Base-by-base conservation (phyloP, 2,888 invertebrate species). In the Ophioninae sp. region DNA sequence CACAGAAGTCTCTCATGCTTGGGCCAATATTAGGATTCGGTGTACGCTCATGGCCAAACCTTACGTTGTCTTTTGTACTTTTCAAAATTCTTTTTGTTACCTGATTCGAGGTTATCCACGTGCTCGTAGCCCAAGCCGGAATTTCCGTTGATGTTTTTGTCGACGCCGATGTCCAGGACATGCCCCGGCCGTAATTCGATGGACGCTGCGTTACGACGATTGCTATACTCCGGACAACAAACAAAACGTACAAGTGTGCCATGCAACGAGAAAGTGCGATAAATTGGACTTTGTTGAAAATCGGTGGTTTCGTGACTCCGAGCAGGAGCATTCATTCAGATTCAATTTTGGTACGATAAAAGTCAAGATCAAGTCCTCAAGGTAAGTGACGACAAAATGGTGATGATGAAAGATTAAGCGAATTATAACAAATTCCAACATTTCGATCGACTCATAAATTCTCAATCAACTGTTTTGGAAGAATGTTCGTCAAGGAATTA, bases 131-230 rank as follows among this genome's bases (percentile, higher is more conserved):
- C 91, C 91, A 90, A 13, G 90, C 90, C 13, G 90, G 90, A 83
- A 91, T 90, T 85, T 90, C 90, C 51, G 86, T 86, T 8, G 87
- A 82, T 41, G 87, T 59, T 85, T 88, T 88, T 0, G 89, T 84
- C 39, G 87, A 67, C 58, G 88, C 81, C 22, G 88, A 88, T 30
- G 92, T 89, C 94, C 94, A 94, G 64, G 93, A 93, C 87, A 93
- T 94, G 0, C 94, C 94, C 82, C 94, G 91, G 0, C 94, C 94
- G 87, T 93, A 94, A 37, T 93, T 93, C 0, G 93, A 93, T 2
- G 94, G 93, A 79, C 94, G 89, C 84, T 90, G 90, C 6, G 89
- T 90, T 8, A 88, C 89, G 10, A 87, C 86, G n/a, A 88, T 80
- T 39, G 88, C 90, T 87, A 51, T 17, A 17, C 13, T 51, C 6